These are phyloP conservation scores for Drosophila auraria DNA, from an alignment of 1,140 invertebrate genomes.

Conservation along the genomic window DNA sequence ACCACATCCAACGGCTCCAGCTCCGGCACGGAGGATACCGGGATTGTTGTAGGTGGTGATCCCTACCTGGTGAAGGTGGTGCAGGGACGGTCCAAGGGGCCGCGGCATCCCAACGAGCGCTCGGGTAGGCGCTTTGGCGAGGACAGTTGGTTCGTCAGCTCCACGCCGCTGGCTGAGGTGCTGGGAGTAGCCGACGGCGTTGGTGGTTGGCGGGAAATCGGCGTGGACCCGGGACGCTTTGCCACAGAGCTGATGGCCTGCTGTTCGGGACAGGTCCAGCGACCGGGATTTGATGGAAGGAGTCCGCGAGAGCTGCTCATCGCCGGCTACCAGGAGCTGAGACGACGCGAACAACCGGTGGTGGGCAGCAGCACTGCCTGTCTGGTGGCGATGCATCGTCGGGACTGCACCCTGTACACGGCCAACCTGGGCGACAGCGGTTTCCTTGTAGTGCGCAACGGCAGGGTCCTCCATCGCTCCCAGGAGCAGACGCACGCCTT, in stretches of 20 bases:
- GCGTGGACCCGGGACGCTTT: slow-evolving; percentile 62
- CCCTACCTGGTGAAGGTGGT: slow-evolving; percentile 58
- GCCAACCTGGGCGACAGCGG: slow-evolving; percentile 66
- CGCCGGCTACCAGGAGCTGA: slow-evolving; percentile 41
- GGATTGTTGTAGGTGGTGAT: not conserved
- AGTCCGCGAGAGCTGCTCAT: slow-evolving; percentile 43
- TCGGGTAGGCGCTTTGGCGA: slow-evolving; percentile 49
- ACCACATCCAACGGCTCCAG: no score
- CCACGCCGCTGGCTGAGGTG: slow-evolving; percentile 53
- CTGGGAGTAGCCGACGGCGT: slow-evolving; percentile 70
- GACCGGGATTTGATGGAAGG: slow-evolving; percentile 33
- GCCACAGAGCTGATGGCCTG: slow-evolving; percentile 59
- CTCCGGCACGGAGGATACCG: not conserved
- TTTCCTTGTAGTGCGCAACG: slow-evolving; percentile 56
- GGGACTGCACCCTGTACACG: slow-evolving; percentile 54
- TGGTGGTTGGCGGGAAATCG: slow-evolving; percentile 53
- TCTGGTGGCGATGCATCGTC: slow-evolving; percentile 42
- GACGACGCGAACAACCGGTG: not conserved
- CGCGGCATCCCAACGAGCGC: not conserved
- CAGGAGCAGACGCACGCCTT: slow-evolving; percentile 53
- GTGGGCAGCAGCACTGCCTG: slow-evolving; percentile 69
- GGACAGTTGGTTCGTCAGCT: slow-evolving; percentile 61
- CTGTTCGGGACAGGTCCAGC: slow-evolving; percentile 27
- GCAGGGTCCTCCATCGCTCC: slow-evolving; percentile 39
- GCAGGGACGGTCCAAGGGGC: slow-evolving; percentile 49